These are phyloP conservation scores for Climacteris rufus DNA, from an alignment of 2,113 vertebrate genomes.

Conservation along the genomic window DNA sequence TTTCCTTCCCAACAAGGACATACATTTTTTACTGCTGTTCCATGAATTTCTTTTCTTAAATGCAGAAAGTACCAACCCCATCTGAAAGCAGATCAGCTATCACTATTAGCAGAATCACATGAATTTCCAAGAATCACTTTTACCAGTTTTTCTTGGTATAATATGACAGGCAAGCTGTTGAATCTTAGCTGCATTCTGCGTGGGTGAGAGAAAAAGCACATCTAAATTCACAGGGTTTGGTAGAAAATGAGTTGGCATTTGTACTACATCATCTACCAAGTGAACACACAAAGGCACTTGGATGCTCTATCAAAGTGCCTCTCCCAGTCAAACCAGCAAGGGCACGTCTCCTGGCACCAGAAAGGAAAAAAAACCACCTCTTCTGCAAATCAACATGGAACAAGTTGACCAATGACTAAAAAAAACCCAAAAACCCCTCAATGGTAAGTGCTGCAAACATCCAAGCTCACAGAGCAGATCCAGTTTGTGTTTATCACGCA, in stretches of 20 bases:
- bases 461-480: not conserved
- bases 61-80: not conserved
- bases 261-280: not conserved
- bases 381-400: conserved; percentile 18
- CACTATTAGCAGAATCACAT: conserved; percentile 31
- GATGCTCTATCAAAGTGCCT: conserved; percentile 23
- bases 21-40: not conserved
- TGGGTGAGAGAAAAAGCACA: conserved; percentile 42
- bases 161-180: conserved; percentile 27
- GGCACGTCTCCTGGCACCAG: conserved; percentile 36
- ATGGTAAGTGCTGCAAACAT: not conserved
- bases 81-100: conserved; percentile 6
- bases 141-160: conserved; percentile 19
- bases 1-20: not conserved
- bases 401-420: not conserved
- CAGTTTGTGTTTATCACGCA: not conserved
- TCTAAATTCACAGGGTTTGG: conserved; percentile 11
- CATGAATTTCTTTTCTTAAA: not conserved
- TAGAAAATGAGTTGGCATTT: not conserved
- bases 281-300: not conserved
- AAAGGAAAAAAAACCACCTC: not conserved
- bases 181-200: not conserved
- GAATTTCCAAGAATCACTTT: conserved; percentile 35
- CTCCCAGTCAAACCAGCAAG: conserved; percentile 50
- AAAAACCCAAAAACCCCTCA: not conserved